These are phyloP conservation scores for Nannoperca australis DNA, from an alignment of 2,797 vertebrate genomes.

Conservation along the genomic window DNA sequence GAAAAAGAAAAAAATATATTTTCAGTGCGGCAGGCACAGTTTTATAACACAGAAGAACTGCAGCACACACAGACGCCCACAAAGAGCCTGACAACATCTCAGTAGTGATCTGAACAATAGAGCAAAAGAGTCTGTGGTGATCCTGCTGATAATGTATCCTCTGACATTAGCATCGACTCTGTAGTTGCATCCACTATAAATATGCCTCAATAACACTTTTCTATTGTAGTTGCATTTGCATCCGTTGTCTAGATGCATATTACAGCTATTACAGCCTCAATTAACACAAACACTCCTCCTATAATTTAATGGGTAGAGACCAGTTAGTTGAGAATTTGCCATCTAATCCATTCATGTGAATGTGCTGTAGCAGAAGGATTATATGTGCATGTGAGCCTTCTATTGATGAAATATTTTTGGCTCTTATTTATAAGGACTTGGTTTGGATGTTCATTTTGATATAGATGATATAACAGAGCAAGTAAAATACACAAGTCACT, in stretches of 20 bases:
- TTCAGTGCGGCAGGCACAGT: conserved; percentile 61
- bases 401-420: conserved; percentile 27
- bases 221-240: conserved; percentile 50
- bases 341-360: conserved; percentile 46
- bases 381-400: conserved; percentile 3
- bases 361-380: conserved; percentile 14
- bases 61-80: conserved; percentile 66
- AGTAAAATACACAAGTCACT: conserved; percentile 18
- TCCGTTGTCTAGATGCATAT: conserved; percentile 60
- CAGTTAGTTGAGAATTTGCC: conserved; percentile 48
- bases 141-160: conserved; percentile 49
- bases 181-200: conserved; percentile 44
- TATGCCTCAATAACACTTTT: conserved; percentile 54
- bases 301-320: conserved; percentile 56
- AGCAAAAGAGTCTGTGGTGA: conserved; percentile 37
- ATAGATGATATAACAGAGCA: not conserved
- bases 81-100: conserved; percentile 59
- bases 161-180: conserved; percentile 34
- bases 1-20: conserved; percentile 45
- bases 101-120: conserved; percentile 58
- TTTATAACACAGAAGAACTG: conserved; percentile 71
- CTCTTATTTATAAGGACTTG: not conserved
- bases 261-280: conserved; percentile 67
- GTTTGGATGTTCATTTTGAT: not conserved
- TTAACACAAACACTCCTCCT: conserved; percentile 60